A percentile compares a stretch with the other conserved stretches of the same genome.
Evolutionary conservation across 2,797 vertebrate genomes (phyloP).

Genomic region (Chromis chromis): DNA sequence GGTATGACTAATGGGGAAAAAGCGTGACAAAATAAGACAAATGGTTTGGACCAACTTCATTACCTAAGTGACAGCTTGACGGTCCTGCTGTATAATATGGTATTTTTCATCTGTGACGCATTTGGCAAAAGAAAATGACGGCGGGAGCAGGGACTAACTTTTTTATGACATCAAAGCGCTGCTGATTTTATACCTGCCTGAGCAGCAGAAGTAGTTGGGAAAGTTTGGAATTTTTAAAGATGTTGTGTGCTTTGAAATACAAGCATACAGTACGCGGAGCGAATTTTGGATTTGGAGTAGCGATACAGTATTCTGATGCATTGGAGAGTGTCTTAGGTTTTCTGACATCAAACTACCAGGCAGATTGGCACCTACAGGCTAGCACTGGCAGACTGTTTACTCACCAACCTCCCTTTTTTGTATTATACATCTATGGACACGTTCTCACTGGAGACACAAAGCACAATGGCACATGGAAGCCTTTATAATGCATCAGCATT

Average conservation of each 20-base stretch:
- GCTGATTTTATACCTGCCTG: conserved; percentile 73
- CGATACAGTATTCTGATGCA: conserved; percentile 71
- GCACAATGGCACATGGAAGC: conserved; percentile 58
- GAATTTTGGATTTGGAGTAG: conserved; percentile 62
- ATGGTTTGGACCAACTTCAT: conserved; percentile 88
- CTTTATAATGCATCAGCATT: conserved; percentile 50
- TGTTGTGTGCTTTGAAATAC: conserved; percentile 69
- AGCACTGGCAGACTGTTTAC: conserved; percentile 72
- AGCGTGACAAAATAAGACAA: conserved; percentile 89
- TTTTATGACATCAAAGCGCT: conserved; percentile 75
- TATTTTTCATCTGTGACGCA: conserved; percentile 86
- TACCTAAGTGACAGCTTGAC: conserved; percentile 87
- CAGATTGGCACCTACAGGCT: conserved; percentile 78
- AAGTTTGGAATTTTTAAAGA: conserved; percentile 69
- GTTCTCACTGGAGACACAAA: conserved; percentile 63
- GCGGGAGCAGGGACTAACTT: conserved; percentile 63
- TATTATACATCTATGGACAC: conserved; percentile 75
- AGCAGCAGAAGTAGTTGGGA: conserved; percentile 60
- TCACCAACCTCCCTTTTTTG: conserved; percentile 70
- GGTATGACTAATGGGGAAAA: conserved; percentile 86
- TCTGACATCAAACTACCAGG: conserved; percentile 73
- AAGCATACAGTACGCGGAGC: conserved; percentile 48
- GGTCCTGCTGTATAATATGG: conserved; percentile 82
- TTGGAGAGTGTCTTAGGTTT: conserved; percentile 62
- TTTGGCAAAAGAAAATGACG: conserved; percentile 75